Conservation (phyloP, 1,140 invertebrate genomes). For the Drosophila pandora region DNA sequence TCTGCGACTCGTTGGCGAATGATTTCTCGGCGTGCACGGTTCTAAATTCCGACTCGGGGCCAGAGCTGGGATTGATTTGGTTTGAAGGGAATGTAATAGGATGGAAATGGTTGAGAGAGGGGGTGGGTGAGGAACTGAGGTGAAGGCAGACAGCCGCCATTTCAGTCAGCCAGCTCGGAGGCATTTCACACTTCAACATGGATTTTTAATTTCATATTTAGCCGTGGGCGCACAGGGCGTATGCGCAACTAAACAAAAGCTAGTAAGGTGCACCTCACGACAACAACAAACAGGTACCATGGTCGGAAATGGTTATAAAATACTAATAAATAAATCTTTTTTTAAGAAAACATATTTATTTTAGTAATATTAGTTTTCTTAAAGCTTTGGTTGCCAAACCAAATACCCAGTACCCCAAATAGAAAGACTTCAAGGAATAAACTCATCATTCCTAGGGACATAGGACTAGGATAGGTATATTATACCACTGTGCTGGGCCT, state of each 20-base stretch:
- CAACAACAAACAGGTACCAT: constrained; percentile 13
- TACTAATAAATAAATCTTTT: neutral
- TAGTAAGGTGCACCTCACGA: constrained; percentile 25
- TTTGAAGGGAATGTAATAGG: constrained; percentile 2
- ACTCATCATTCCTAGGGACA: too few relatives aligned
- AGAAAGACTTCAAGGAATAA: too few relatives aligned
- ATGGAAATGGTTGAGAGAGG: neutral
- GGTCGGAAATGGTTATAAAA: constrained; percentile 32
- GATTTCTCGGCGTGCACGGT: constrained; percentile 35
- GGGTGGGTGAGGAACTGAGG: constrained; percentile 4
- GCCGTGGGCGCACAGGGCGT: constrained; percentile 51
- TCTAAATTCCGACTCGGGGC: constrained; percentile 14
- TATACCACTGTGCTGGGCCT: constrained; percentile 42
- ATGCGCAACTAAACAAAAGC: constrained; percentile 46
- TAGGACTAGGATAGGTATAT: neutral
- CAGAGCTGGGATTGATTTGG: constrained; percentile 27
- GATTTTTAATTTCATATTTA: constrained; percentile 83
- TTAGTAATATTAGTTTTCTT: too few relatives aligned
- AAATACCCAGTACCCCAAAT: too few relatives aligned
- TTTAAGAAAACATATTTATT: neutral
- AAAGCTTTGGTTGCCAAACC: too few relatives aligned
- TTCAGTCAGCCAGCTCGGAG: constrained; percentile 49
- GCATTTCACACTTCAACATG: constrained; percentile 78
- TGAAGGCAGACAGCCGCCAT: constrained; percentile 51
- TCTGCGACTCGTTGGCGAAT: constrained; percentile 72